phyloP scores from a whole-genome alignment of 1,140 invertebrate species.

The Zaprionus gabonicus region DNA sequence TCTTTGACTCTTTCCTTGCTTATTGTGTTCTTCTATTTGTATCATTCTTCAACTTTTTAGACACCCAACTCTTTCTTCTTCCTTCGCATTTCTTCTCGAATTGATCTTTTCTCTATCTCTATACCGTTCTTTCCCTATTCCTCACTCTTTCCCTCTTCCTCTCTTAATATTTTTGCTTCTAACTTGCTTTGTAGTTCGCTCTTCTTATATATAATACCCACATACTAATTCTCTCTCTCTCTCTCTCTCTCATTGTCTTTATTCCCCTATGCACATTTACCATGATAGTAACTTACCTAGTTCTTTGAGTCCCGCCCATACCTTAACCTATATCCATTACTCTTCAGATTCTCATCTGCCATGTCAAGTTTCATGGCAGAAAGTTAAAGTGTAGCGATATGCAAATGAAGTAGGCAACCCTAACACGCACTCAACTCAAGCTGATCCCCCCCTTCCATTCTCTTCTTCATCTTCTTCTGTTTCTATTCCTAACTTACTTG shows the following conservation, averaged over 20 bases:
- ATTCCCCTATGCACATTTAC: no score
- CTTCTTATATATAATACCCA: no score
- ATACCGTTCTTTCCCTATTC: no score
- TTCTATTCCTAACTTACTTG: slow-evolving; percentile 6
- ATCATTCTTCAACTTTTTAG: no score
- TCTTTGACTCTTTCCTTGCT: no score
- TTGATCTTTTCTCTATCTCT: no score
- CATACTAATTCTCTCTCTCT: not conserved
- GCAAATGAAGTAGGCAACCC: slow-evolving; percentile 21
- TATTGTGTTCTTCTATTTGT: no score
- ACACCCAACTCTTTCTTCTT: no score
- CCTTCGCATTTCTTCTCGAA: no score
- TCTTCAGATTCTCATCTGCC: slow-evolving; percentile 21
- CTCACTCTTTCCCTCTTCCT: no score
- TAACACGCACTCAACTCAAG: not conserved
- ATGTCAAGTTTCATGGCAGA: slow-evolving; percentile 29
- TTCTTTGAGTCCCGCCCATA: not conserved
- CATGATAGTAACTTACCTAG: not conserved
- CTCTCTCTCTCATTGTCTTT: not conserved
- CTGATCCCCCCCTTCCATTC: slow-evolving; percentile 14
- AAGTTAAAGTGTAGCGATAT: slow-evolving; percentile 17
- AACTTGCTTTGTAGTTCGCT: not conserved
- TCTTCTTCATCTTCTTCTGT: not conserved
- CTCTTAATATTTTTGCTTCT: not conserved
- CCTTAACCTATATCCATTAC: slow-evolving; percentile 7